Percentiles rank a stretch among this genome's conserved stretches.
These are phyloP conservation scores for Marronus borbonicus DNA, from an alignment of 2,888 invertebrate genomes.

Conservation along the genomic window DNA sequence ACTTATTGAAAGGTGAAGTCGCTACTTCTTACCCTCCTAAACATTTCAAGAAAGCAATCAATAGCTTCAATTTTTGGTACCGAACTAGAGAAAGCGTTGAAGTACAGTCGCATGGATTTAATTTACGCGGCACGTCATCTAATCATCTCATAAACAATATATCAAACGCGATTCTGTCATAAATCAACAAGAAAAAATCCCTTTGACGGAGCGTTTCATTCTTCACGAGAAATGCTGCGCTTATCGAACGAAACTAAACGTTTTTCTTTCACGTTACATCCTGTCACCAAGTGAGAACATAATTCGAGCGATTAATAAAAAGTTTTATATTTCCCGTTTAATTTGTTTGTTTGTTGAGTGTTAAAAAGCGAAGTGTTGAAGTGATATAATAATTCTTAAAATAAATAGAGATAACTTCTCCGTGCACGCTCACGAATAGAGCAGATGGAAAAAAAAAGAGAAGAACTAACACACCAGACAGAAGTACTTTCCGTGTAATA, in stretches of 20 bases:
- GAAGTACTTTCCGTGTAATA: constrained; percentile 39
- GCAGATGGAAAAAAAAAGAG: constrained; percentile 3
- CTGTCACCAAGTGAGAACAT: constrained; percentile 45
- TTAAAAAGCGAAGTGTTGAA: constrained; percentile 43
- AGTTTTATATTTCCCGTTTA: constrained; percentile 46
- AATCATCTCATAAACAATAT: constrained; percentile 25
- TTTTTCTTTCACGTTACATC: constrained; percentile 37
- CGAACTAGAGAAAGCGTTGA: neutral
- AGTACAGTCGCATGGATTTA: constrained; percentile 5
- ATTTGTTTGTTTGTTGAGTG: constrained; percentile 43
- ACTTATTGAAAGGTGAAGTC: no score
- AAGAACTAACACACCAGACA: constrained; percentile 6
- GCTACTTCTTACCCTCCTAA: no score
- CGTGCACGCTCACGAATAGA: neutral
- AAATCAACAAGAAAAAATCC: constrained; percentile 18
- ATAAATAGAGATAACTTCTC: constrained; percentile 40
- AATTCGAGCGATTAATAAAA: constrained; percentile 42
- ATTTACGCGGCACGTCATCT: constrained; percentile 8
- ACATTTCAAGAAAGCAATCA: no score
- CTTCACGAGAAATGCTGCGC: constrained; percentile 13
- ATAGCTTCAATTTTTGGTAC: no score
- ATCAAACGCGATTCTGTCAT: constrained; percentile 27
- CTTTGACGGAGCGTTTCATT: constrained; percentile 9
- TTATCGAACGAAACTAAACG: constrained; percentile 40
- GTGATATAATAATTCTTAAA: constrained; percentile 47